A percentile compares a stretch with the other conserved stretches of the same genome.
These are phyloP conservation scores for Antechinus flavipes DNA, from an alignment of 2,113 vertebrate genomes.

Conservation along the genomic window DNA sequence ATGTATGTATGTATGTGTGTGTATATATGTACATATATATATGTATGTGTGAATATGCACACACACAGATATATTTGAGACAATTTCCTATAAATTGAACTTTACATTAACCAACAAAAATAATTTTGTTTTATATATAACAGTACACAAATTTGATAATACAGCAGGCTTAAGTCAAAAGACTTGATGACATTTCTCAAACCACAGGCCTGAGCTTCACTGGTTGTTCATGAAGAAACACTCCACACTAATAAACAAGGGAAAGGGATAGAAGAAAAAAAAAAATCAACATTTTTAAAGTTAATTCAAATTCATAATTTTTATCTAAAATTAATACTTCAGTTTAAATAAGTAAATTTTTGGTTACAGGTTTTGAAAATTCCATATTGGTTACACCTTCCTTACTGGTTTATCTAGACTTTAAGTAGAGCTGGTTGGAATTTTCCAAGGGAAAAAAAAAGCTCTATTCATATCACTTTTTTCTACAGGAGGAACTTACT, in stretches of 20 bases:
- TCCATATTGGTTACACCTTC: not conserved
- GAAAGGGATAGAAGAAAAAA: constrained; percentile 2
- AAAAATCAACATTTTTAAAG: constrained; percentile 38
- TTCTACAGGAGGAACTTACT: not conserved
- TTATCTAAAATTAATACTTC: not conserved
- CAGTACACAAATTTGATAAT: constrained; percentile 71
- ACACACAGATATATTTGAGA: constrained; percentile 70
- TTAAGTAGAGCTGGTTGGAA: not conserved
- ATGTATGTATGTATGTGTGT: constrained; percentile 9
- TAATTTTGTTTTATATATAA: constrained; percentile 74
- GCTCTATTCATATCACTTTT: not conserved
- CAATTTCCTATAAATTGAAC: constrained; percentile 73
- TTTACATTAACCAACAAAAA: constrained; percentile 73
- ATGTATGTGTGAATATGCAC: constrained; percentile 13
- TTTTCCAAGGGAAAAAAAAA: no score
- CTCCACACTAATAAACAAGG: constrained; percentile 75
- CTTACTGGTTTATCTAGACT: not conserved
- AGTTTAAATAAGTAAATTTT: not conserved
- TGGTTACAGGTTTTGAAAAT: not conserved
- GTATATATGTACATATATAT: constrained; percentile 45
- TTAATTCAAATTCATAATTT: not conserved
- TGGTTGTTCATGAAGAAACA: constrained; percentile 44
- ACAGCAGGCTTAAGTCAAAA: constrained; percentile 77
- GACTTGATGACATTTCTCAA: constrained; percentile 64
- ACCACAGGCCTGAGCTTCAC: constrained; percentile 28